Evolutionary conservation across 2,888 invertebrate species (phyloP).

Genomic region (Beris chalybata): DNA sequence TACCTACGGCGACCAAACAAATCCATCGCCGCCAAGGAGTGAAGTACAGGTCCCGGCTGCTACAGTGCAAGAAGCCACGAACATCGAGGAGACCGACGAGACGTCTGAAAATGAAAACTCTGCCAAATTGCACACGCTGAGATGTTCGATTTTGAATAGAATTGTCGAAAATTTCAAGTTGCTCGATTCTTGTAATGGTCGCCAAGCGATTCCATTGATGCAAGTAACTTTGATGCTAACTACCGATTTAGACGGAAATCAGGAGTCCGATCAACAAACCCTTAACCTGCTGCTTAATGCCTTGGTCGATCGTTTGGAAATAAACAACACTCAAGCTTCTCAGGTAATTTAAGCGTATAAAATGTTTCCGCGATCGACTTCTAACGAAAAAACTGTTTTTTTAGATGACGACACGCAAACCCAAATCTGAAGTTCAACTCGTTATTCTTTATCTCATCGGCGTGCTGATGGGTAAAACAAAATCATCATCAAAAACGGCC

Average conservation of each 20-base stretch:
- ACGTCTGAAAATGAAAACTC: conserved; percentile 52
- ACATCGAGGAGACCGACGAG: conserved; percentile 47
- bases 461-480: conserved; percentile 58
- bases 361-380: background rate
- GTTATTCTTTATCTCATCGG: conserved; percentile 86
- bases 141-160: conserved; percentile 68
- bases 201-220: conserved; percentile 86
- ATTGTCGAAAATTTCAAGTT: conserved; percentile 77
- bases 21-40: conserved; percentile 52
- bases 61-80: conserved; percentile 42
- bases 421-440: conserved; percentile 81
- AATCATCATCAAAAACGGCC: conserved; percentile 50
- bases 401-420: conserved; percentile 62
- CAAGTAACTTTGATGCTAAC: conserved; percentile 90
- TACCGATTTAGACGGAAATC: conserved; percentile 83
- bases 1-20: conserved; percentile 74
- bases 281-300: conserved; percentile 75
- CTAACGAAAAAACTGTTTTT: conserved; percentile 58
- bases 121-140: conserved; percentile 51
- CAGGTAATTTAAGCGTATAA: conserved; percentile 43
- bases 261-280: conserved; percentile 76
- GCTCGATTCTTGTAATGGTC: conserved; percentile 76
- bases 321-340: conserved; percentile 57
- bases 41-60: conserved; percentile 40
- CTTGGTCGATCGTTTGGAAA: conserved; percentile 72